Evolutionary conservation across 2,113 vertebrate species (phyloP).

Genomic region (Neogale vison): DNA sequence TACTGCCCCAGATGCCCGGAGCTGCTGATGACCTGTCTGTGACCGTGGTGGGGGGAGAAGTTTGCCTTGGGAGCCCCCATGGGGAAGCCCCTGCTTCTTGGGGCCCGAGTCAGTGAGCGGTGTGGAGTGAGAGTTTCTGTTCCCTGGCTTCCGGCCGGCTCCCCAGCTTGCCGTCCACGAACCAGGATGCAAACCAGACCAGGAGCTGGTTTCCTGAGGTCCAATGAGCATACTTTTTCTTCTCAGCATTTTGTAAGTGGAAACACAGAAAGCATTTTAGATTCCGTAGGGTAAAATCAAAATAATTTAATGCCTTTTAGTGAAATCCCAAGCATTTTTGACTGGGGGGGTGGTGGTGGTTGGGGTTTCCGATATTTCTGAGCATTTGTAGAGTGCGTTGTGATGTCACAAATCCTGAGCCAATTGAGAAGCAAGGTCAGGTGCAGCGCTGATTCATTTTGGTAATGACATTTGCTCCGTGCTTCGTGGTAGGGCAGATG

Average conservation of each 20-base stretch:
- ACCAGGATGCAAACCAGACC: slow-evolving; percentile 25
- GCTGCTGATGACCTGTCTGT: background rate
- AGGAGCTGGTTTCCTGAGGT: background rate
- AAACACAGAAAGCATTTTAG: slow-evolving; percentile 83
- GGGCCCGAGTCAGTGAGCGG: background rate
- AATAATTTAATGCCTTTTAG: slow-evolving; percentile 84
- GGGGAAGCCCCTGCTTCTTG: background rate
- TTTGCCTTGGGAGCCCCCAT: background rate
- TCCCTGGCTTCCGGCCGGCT: background rate
- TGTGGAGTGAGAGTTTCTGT: background rate
- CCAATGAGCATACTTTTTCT: slow-evolving; percentile 78
- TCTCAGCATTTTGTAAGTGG: slow-evolving; percentile 82
- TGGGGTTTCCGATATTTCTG: slow-evolving; percentile 68
- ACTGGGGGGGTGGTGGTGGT: slow-evolving; percentile 58
- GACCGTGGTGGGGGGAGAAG: background rate
- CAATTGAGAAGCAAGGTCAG: slow-evolving; percentile 78
- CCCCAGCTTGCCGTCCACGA: background rate
- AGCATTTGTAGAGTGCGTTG: slow-evolving; percentile 66
- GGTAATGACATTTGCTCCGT: slow-evolving; percentile 79
- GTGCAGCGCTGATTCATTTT: slow-evolving; percentile 77
- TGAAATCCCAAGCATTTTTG: slow-evolving; percentile 80
- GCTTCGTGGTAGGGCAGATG: slow-evolving; percentile 76
- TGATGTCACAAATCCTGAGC: slow-evolving; percentile 74
- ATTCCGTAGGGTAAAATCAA: slow-evolving; percentile 82
- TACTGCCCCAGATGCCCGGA: background rate